A percentile compares a stretch with the other conserved stretches of the same genome.
Conservation (phyloP, 2,888 invertebrate genomes). For the Lithophane semibrunnea region DNA sequence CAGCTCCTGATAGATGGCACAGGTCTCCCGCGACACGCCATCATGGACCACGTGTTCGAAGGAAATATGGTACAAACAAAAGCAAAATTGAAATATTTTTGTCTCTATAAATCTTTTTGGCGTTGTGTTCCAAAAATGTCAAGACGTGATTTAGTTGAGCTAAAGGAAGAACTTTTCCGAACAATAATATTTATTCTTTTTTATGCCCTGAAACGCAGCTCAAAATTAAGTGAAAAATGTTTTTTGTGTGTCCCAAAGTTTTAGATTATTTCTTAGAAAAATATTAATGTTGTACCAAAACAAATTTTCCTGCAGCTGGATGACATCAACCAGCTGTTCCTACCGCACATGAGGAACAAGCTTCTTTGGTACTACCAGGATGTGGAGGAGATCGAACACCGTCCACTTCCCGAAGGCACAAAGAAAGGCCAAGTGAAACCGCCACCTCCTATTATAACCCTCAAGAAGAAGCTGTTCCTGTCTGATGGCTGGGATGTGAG, state of each 20-base stretch:
- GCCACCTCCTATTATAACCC: constrained; percentile 83
- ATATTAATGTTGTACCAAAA: background rate
- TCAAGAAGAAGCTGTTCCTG: constrained; percentile 95
- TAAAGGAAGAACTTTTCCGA: background rate
- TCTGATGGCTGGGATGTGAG: constrained; percentile 96
- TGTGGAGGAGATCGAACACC: constrained; percentile 92
- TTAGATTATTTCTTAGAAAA: background rate
- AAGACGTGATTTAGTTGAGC: background rate
- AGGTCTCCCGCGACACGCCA: constrained; percentile 94
- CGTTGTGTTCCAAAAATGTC: background rate
- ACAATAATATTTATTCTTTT: background rate
- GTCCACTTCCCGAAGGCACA: constrained; percentile 85
- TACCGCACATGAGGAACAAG: constrained; percentile 96
- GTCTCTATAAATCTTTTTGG: background rate
- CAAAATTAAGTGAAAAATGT: background rate
- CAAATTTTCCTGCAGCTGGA: constrained; percentile 91
- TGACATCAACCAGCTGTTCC: constrained; percentile 96
- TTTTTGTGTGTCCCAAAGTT: background rate
- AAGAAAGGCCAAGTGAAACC: constrained; percentile 88
- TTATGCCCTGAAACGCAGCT: background rate
- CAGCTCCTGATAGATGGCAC: constrained; percentile 96
- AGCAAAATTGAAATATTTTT: no score
- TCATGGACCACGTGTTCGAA: constrained; percentile 97
- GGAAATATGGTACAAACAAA: constrained; percentile 93
- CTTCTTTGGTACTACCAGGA: constrained; percentile 97